Evolutionary conservation across 2,113 vertebrate species (phyloP).

Genomic region (Melospiza melodia): DNA sequence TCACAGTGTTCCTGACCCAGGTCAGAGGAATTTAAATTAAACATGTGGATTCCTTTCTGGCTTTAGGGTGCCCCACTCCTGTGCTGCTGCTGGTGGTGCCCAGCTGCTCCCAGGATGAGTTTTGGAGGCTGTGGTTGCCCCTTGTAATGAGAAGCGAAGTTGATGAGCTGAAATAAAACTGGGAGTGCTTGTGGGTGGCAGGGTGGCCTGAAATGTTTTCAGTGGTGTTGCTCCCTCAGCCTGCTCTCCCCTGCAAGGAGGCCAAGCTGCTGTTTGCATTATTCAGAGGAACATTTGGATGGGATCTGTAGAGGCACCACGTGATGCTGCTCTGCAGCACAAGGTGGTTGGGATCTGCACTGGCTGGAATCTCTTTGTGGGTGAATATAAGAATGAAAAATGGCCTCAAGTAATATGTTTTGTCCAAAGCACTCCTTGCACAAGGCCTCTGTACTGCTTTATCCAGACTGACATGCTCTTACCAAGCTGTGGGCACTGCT

Average conservation of each 20-base stretch:
- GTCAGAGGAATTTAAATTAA: neutral
- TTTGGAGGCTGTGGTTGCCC: neutral
- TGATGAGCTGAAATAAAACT: neutral
- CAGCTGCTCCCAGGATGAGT: neutral
- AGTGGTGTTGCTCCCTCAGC: neutral
- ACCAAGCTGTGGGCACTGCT: neutral
- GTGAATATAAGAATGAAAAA: neutral
- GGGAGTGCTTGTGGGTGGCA: neutral
- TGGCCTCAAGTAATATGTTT: neutral
- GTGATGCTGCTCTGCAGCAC: neutral
- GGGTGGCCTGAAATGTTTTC: neutral
- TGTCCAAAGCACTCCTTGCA: neutral
- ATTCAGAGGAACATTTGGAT: neutral
- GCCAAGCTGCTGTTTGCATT: neutral
- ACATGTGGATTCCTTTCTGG: fast-evolving
- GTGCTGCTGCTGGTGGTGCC: neutral
- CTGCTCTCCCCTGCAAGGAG: neutral
- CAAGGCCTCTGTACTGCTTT: neutral
- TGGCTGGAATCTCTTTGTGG: neutral
- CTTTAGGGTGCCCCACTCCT: neutral
- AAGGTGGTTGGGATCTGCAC: neutral
- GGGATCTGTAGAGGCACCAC: neutral
- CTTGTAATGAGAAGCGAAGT: fast-evolving
- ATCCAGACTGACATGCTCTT: neutral
- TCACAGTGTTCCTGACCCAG: neutral